Conservation (phyloP, 1,140 invertebrate genomes). For the Papilio dardanus region DNA sequence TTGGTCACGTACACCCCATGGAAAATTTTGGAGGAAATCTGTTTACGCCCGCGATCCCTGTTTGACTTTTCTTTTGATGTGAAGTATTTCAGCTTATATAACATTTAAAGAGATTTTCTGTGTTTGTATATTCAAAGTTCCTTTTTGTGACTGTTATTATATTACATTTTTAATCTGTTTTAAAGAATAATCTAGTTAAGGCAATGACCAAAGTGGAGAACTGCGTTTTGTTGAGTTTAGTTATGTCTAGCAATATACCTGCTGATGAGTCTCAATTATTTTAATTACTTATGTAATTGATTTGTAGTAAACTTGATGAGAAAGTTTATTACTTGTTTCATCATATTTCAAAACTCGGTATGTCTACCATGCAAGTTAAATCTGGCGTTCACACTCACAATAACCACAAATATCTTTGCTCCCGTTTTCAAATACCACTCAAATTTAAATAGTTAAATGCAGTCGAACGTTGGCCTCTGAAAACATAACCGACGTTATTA, state of each 20-base stretch:
- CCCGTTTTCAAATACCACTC: constrained; percentile 26
- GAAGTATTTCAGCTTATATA: not conserved
- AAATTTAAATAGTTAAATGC: constrained; percentile 28
- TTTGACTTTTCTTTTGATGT: constrained; percentile 3
- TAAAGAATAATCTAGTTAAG: not conserved
- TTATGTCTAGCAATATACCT: not conserved
- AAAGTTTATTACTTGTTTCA: not conserved
- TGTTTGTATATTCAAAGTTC: not conserved
- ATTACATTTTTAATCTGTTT: not conserved
- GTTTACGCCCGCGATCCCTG: constrained; percentile 12
- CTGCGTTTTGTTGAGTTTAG: not conserved
- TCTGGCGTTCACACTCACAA: constrained; percentile 12
- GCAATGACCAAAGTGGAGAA: not conserved
- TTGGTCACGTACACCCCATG: constrained; percentile 50
- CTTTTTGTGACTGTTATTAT: not conserved
- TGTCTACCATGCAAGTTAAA: constrained; percentile 9
- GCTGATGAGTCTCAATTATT: too few species aligned
- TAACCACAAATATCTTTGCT: constrained; percentile 19
- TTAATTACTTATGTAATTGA: too few species aligned
- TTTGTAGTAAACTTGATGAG: not conserved
- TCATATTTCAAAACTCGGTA: not conserved
- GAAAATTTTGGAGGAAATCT: constrained; percentile 40
- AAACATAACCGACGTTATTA: constrained; percentile 43
- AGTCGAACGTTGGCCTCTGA: constrained; percentile 40
- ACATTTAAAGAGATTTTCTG: not conserved